Evolutionary conservation across 1,140 invertebrate species (phyloP).

Genomic region (Pogonus chalceus): DNA sequence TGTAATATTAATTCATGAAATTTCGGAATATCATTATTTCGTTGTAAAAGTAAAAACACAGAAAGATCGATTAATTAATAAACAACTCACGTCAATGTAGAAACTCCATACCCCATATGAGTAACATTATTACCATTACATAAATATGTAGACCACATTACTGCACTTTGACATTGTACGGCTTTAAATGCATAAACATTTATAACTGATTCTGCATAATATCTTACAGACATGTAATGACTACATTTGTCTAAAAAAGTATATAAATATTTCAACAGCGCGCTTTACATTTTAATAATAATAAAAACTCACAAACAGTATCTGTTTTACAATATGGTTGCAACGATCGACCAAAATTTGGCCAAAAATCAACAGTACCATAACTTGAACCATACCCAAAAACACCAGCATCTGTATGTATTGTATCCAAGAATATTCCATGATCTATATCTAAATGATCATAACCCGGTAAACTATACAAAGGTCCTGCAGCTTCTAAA

Average conservation of each 20-base stretch:
- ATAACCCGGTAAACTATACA: not conserved
- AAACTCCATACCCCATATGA: not conserved
- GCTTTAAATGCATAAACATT: not conserved
- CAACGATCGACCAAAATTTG: not conserved
- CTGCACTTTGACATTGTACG: not conserved
- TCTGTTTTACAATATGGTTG: not conserved
- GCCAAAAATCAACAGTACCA: not conserved
- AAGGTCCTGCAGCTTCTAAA: not conserved
- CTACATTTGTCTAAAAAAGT: not conserved
- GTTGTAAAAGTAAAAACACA: too few species aligned
- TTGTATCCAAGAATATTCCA: not conserved
- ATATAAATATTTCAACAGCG: not conserved
- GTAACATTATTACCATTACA: not conserved
- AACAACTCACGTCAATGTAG: too few species aligned
- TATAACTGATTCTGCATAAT: not conserved
- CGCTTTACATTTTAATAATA: not conserved
- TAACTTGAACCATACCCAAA: not conserved
- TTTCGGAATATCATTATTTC: too few species aligned
- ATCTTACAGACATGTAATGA: not conserved
- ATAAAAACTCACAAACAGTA: not conserved
- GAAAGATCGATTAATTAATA: too few species aligned
- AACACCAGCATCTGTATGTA: not conserved
- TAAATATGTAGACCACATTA: not conserved
- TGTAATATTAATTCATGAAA: too few species aligned
- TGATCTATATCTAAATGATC: not conserved